These are phyloP conservation scores for Cassiopea andromeda DNA, from an alignment of 30 jellyfish, hydroid and myxozoan genomes.

Conservation along the genomic window DNA sequence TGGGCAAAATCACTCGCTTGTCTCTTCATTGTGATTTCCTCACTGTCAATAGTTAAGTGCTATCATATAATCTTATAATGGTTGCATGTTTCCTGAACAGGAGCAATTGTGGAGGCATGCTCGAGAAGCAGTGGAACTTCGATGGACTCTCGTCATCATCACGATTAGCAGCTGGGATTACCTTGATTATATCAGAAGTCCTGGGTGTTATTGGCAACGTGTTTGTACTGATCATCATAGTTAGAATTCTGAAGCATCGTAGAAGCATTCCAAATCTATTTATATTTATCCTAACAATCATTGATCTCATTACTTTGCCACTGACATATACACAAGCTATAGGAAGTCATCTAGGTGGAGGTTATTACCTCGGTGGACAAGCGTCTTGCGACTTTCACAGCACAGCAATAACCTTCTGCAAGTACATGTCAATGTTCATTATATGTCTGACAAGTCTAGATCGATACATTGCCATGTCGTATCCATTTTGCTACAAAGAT, in stretches of 20 bases:
- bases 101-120: neutral
- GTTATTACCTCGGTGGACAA: constrained; percentile 71
- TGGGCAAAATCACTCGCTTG: no score
- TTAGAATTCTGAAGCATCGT: constrained; percentile 52
- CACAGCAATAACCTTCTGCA: constrained; percentile 58
- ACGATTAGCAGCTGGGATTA: constrained; percentile 71
- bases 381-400: constrained; percentile 79
- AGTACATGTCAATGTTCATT: constrained; percentile 51
- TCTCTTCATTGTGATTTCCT: no score
- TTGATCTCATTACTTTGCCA: constrained; percentile 52
- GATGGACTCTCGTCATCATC: constrained; percentile 26
- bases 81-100: neutral
- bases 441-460: constrained; percentile 69
- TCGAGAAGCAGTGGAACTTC: constrained; percentile 58
- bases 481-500: constrained; percentile 87
- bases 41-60: no score
- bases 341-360: constrained; percentile 35
- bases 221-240: constrained; percentile 52
- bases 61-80: no score
- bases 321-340: constrained; percentile 79
- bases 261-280: constrained; percentile 79
- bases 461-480: constrained; percentile 77
- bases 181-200: constrained; percentile 58
- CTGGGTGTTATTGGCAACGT: constrained; percentile 83
- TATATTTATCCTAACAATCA: constrained; percentile 40